Evolutionary conservation across 1,140 invertebrate species (phyloP), one percentile per base, ranked within the genome.

Genomic region (Drosophila pallidifrons): DNA sequence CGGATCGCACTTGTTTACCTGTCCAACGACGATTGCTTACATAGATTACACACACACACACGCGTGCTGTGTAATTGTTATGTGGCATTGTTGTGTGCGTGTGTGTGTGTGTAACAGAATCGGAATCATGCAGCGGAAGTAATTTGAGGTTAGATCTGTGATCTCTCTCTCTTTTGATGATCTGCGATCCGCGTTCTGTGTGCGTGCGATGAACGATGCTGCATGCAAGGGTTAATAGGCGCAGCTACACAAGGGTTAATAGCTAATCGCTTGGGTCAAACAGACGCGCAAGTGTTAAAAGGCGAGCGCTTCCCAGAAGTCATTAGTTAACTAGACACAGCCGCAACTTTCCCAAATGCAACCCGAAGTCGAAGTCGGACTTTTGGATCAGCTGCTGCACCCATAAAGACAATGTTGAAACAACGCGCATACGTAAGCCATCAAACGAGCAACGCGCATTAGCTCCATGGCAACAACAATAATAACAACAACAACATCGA

Each of bases 51-150:
- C 58, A 75, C 64, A 66, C 35, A 69, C 52, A 66, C 49, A 57
- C 15, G 54, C 52, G 46, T 8, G 15, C 11, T 16, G 51, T 81
- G 82, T 85, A 85, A 85, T 86, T 86, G 82, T 78, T 78, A 78
- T 47, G 46, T 70, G 32, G 32, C 30, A 25, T 52, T 35, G 46
- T 3, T 11, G 58, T 61, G 16, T 61, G 60, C 47, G 38, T 30
- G 15, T 65, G 16, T 59, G 41, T 49, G 11, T 30, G 58, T 59
- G 38, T 55, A 58, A 32, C 38, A 68, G 65, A 69, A 74, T 65
- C 75, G 78, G 80, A 77, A 81, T 83, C 80, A 66, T 89, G 83
- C 85, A 89, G 75, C 85, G 85, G 85, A 88, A 88, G 85, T 85
- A 88, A 88, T 88, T 89, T 88, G 85, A 85, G 85, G 85, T 58